Evolutionary conservation across 1,140 invertebrate genomes (phyloP).

Genomic region (Ectropis grisescens): DNA sequence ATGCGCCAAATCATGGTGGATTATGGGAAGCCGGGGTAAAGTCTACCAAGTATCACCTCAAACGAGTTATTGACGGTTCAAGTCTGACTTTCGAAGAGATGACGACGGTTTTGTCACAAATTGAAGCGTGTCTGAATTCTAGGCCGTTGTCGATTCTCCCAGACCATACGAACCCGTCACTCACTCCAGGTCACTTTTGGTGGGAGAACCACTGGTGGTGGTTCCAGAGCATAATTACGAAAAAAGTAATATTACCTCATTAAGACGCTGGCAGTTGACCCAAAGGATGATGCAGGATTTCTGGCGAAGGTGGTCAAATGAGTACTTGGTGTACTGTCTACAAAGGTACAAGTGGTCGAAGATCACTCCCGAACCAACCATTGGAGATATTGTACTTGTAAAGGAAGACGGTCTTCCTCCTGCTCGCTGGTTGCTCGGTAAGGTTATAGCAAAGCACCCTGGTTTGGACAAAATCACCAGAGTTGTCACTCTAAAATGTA

Average conservation of each 20-base stretch:
- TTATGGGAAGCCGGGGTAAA: neutral
- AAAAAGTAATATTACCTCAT: neutral
- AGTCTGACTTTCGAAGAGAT: neutral
- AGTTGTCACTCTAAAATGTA: constrained; percentile 8
- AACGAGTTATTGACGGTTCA: neutral
- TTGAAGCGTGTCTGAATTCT: neutral
- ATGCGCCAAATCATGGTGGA: neutral
- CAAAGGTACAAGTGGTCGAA: neutral
- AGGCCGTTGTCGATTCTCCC: neutral
- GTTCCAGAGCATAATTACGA: neutral
- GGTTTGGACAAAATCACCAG: constrained; percentile 8
- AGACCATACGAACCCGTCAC: neutral
- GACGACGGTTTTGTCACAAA: neutral
- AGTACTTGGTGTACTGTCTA: neutral
- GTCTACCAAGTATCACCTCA: neutral
- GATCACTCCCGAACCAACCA: neutral
- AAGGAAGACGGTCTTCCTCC: neutral
- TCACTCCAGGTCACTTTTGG: neutral
- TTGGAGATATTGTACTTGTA: neutral
- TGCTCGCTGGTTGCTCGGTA: neutral
- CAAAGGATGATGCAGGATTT: neutral
- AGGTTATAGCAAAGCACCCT: neutral
- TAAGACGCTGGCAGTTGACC: neutral
- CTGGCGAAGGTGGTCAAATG: neutral
- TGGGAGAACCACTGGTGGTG: neutral